Evolutionary conservation across 2,797 vertebrate species (phyloP), one percentile per base, ranked within the genome.

Genomic region (Danio kyathit): DNA sequence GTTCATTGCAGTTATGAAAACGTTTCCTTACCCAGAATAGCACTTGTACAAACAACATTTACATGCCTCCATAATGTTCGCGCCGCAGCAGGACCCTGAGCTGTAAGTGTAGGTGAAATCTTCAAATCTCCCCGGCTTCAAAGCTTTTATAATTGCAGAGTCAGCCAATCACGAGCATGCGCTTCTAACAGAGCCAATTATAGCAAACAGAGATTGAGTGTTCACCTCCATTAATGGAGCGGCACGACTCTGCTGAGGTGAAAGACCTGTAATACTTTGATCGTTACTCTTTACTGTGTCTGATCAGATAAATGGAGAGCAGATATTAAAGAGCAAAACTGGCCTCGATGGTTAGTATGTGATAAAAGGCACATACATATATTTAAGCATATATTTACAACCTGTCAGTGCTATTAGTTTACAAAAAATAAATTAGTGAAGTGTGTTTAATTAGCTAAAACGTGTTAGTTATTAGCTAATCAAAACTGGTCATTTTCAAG

Each of bases 141-240:
- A 48, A 19, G 43, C 11, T 16, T 57, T 66, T 49, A 60, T 60
- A 70, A 78, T 70, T 70, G 51, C 75, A 57, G 52, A 17, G 51
- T 17, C 41, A 78, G 29, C 43, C 59, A 75, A 63, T 63, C 73
- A 75, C 41, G 40, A 40, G n/a, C 11, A 21, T 56, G 13, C 48
- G 49, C 48, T 6, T 5, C 12, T 63, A 76, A 52, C 40, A 48
- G 9, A 66, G 63, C 41, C 41, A 66, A 56, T 76, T 56, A 46
- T 40, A 46, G 13, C 14, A 1, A 16, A 57, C 38, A 3, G 61
- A 46, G 13, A 57, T 67, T 48, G 48, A 65, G 74, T 5, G 17
- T 29, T 76, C 29, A 59, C 19, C 14, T 59, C 41, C 46, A 57
- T 67, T 48, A 57, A 57, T 67, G 19, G 19, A 69, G 52, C 3